phyloP scores from a whole-genome alignment of 2,113 vertebrate species.

The Emydura subglobosa region DNA sequence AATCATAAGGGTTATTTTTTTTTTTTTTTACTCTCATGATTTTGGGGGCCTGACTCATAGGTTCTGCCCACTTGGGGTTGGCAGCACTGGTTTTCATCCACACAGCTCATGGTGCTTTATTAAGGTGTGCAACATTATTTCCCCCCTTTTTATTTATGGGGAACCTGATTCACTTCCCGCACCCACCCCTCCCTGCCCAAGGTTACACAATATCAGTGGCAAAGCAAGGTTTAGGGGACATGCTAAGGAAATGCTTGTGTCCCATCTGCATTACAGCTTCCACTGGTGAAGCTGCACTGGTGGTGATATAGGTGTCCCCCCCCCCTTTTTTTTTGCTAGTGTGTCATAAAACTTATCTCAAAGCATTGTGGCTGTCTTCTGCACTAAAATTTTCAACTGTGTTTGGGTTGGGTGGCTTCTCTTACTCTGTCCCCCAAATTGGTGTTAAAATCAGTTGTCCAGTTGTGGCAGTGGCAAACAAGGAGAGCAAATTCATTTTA shows the following conservation, averaged over 20 bases:
- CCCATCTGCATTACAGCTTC: not conserved
- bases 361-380: not conserved
- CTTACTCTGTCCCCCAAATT: not conserved
- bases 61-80: not conserved
- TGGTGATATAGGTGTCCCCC: not conserved
- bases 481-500: not conserved
- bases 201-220: not conserved
- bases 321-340: not conserved
- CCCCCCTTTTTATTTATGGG: not conserved
- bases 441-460: not conserved
- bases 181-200: not conserved
- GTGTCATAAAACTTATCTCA: not conserved
- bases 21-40: not conserved
- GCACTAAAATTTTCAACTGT: not conserved
- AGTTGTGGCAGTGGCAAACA: not conserved
- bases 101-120: not conserved
- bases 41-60: not conserved
- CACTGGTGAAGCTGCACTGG: not conserved
- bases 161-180: not conserved
- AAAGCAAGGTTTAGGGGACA: not conserved
- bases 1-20: too few species aligned
- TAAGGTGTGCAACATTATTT: not conserved
- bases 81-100: not conserved
- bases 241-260: not conserved
- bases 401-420: not conserved